Evolutionary conservation across 2,797 vertebrate species (phyloP).

Genomic region (Sphaeramia orbicularis): DNA sequence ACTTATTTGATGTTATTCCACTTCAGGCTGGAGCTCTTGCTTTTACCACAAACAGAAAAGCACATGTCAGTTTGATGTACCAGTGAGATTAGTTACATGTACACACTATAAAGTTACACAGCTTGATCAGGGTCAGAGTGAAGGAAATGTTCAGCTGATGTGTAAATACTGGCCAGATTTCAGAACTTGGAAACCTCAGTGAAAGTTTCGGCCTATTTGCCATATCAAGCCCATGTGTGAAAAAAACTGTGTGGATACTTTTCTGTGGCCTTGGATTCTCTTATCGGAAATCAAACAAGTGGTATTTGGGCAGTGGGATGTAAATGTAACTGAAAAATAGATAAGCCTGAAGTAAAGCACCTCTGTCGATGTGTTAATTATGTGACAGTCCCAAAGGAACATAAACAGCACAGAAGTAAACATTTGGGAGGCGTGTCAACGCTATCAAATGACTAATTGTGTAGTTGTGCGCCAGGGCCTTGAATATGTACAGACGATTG

Average conservation of each 20-base stretch:
- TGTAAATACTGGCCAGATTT: slow-evolving; percentile 3
- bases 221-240: not conserved
- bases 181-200: not conserved
- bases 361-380: slow-evolving; percentile 20
- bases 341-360: slow-evolving; percentile 30
- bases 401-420: slow-evolving; percentile 26
- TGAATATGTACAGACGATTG: slow-evolving; percentile 39
- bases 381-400: slow-evolving; percentile 41
- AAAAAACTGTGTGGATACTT: not conserved
- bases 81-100: slow-evolving; percentile 28
- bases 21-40: not conserved
- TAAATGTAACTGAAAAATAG: slow-evolving; percentile 14
- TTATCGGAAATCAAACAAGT: slow-evolving; percentile 20
- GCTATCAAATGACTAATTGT: slow-evolving; percentile 59
- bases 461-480: slow-evolving; percentile 37
- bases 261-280: not conserved
- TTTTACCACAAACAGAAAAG: not conserved
- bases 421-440: slow-evolving; percentile 45
- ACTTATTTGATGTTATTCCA: slow-evolving; percentile 32
- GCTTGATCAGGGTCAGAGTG: not conserved
- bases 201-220: not conserved
- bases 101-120: not conserved
- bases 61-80: slow-evolving; percentile 12
- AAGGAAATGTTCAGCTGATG: not conserved
- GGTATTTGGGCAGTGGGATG: slow-evolving; percentile 7